Percentiles rank a stretch among this genome's conserved stretches.
Conservation (phyloP, 2,797 vertebrate species). For the Rhinoraja longicauda region DNA sequence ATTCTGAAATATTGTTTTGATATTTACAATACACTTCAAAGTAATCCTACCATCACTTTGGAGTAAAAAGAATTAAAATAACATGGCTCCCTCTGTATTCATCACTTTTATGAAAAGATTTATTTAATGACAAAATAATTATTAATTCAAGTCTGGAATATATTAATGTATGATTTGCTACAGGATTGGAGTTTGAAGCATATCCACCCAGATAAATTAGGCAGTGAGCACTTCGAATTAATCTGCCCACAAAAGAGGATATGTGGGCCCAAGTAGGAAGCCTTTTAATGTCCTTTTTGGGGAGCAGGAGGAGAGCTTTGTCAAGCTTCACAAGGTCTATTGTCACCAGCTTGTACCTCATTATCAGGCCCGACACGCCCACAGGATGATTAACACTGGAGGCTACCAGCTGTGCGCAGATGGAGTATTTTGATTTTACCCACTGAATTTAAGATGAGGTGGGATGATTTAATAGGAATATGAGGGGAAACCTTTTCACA, state of each 20-base stretch:
- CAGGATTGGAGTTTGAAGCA: background rate
- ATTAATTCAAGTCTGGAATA: background rate
- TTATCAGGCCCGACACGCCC: background rate
- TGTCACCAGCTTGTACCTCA: background rate
- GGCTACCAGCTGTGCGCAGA: background rate
- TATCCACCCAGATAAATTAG: too few species aligned
- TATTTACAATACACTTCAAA: background rate
- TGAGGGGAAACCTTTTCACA: too few species aligned
- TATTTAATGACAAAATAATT: background rate
- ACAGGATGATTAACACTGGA: background rate
- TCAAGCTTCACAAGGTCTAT: background rate
- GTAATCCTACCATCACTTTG: conserved; percentile 9
- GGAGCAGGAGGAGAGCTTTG: background rate
- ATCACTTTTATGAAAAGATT: background rate
- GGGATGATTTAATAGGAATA: too few species aligned
- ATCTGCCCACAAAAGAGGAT: background rate
- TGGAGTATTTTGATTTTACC: background rate
- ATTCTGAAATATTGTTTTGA: conserved; percentile 8
- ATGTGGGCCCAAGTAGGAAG: background rate
- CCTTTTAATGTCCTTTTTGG: background rate
- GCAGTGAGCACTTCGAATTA: background rate
- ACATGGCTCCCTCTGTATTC: background rate
- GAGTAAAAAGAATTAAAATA: conserved; percentile 6
- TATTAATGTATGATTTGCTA: background rate
- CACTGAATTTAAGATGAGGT: too few species aligned